Base-by-base conservation (phyloP, 2,797 vertebrate genomes). In the Clangula hyemalis region DNA sequence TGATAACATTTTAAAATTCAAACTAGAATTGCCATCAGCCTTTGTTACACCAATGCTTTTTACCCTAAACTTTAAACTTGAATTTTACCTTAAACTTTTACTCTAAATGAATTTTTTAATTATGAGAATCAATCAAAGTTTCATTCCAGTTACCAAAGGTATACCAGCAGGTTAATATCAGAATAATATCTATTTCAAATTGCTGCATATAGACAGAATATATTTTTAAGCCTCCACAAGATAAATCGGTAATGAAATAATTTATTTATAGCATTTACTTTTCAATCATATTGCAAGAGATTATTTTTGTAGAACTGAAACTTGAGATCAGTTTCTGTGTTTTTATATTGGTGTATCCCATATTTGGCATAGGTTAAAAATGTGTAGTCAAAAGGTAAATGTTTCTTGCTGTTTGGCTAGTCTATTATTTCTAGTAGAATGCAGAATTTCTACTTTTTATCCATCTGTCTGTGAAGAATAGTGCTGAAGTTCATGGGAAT, bases 371-470 rank as follows among this genome's bases (percentile, higher is more conserved):
- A 58, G 32, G 14, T 39, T 76, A 51, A 43, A 64, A 22, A 27
- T 34, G 28, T 0, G 0, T 77, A 78, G 45, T 49, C 10, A 43
- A 73, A 77, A 90, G 24, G 61, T 9, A 84, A 84, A 32, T 3
- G 70, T 79, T 78, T 70, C 36, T 66, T 8, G 10, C 43, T 88
- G 13, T 49, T 92, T 6, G 7, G 32, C 57, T 79, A 68, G 28
- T 17, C 20, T 71, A 13, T 73, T 65, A 22, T 71, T 85, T 65
- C 27, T 51, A 7, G 27, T 68, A n/a, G 47, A 70, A 82, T 39
- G 62, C 43, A 92, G 43, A 96, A 66, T 95, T 93, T 97, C 89
- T 90, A 38, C 25, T 76, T 87, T 96, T 92, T 89, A 87, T 66
- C 70, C 47, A 85, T 94, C 68, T 97, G 30, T 54, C 24, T 38